Evolutionary conservation across 2,113 vertebrate species (phyloP).

Genomic region (Calidris pygmaea): DNA sequence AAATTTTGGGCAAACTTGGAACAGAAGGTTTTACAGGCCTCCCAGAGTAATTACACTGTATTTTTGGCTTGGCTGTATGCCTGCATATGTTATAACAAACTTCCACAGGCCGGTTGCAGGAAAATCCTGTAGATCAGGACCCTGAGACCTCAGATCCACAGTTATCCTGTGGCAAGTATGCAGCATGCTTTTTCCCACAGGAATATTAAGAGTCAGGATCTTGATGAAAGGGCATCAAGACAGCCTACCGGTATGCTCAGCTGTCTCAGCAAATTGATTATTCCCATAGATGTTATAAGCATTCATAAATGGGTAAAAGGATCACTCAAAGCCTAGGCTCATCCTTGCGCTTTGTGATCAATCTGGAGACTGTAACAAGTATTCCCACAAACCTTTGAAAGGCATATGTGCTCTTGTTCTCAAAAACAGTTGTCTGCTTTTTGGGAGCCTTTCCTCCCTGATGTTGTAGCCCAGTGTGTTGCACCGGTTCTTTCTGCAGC

Average conservation of each 20-base stretch:
- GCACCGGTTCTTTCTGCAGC: conserved; percentile 86
- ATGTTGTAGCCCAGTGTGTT: conserved; percentile 89
- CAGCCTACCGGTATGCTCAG: background rate
- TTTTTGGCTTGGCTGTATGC: conserved; percentile 3
- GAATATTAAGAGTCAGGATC: background rate
- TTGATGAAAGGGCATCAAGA: background rate
- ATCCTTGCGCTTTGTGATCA: background rate
- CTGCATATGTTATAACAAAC: background rate
- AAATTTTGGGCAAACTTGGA: background rate
- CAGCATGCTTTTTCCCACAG: background rate
- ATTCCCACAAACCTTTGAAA: conserved; percentile 86
- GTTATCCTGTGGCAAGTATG: background rate
- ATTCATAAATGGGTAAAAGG: background rate
- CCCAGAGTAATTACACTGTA: background rate
- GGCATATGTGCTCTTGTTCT: conserved; percentile 84
- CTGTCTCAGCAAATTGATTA: background rate
- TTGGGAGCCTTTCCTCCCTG: conserved; percentile 68
- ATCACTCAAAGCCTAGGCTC: background rate
- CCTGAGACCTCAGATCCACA: background rate
- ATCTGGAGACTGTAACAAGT: background rate
- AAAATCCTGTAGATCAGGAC: background rate
- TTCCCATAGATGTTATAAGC: background rate
- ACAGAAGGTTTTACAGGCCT: background rate
- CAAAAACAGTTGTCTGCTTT: conserved; percentile 82
- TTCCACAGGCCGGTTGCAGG: background rate